Evolutionary conservation across 2,797 vertebrate genomes (phyloP).

Genomic region (Rhyacichthys aspro): DNA sequence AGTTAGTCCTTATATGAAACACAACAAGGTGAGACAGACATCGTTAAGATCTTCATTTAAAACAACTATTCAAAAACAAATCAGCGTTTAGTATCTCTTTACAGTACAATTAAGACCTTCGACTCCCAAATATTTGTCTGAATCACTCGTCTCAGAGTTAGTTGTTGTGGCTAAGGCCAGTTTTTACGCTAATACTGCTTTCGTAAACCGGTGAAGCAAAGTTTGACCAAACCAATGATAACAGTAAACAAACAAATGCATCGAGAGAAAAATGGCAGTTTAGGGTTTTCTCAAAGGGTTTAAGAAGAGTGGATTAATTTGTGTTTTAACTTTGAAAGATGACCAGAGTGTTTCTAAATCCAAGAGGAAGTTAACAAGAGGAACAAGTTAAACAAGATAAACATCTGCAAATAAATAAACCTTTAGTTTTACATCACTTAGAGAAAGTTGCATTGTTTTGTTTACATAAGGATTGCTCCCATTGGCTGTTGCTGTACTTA

Average conservation of each 20-base stretch:
- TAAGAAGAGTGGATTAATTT: no score
- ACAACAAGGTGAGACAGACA: slow-evolving; percentile 49
- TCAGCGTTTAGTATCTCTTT: slow-evolving; percentile 31
- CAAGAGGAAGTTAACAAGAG: no score
- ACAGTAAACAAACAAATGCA: slow-evolving; percentile 43
- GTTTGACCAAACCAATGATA: slow-evolving; percentile 33
- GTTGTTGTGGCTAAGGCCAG: slow-evolving; percentile 36
- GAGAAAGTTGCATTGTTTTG: no score
- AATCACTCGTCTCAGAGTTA: slow-evolving; percentile 13
- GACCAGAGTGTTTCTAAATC: no score
- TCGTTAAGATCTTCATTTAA: slow-evolving; percentile 41
- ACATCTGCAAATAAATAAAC: no score
- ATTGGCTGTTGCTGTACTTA: no score
- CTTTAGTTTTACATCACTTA: no score
- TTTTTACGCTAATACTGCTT: slow-evolving; percentile 62
- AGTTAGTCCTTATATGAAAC: slow-evolving; percentile 61
- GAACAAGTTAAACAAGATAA: no score
- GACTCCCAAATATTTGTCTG: slow-evolving; percentile 40
- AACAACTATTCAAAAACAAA: slow-evolving; percentile 42
- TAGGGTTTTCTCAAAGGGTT: no score
- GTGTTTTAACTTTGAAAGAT: no score
- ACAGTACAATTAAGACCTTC: slow-evolving; percentile 61
- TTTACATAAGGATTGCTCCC: no score
- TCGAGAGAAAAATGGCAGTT: background rate
- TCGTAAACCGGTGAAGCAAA: slow-evolving; percentile 43